Conservation (phyloP, 2,797 vertebrate species). For the Chloroceryle inda region DNA sequence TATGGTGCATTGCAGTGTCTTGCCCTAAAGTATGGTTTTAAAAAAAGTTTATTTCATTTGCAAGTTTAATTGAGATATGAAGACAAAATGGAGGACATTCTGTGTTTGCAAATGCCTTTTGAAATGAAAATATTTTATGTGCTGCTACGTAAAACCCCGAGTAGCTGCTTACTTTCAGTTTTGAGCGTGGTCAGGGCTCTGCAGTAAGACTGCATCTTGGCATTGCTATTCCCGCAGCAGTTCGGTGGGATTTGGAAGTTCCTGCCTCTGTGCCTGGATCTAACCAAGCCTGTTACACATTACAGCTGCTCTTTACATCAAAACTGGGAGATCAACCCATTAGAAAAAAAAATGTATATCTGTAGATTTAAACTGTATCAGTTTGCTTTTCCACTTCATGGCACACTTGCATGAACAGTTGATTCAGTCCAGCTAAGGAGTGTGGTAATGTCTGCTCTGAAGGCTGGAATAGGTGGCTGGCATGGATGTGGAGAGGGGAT, state of each 20-base stretch:
- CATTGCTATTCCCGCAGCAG: not conserved
- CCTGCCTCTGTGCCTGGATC: not conserved
- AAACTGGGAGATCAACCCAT: not conserved
- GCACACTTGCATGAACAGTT: not conserved
- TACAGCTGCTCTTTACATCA: not conserved
- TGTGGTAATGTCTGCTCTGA: not conserved
- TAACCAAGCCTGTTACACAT: not conserved
- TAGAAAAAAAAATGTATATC: not conserved
- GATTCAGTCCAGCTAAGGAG: not conserved
- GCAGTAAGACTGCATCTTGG: not conserved
- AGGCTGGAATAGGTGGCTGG: not conserved
- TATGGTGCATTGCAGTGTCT: not conserved
- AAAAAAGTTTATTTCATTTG: constrained; percentile 9
- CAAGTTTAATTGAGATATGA: not conserved
- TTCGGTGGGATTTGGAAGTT: not conserved
- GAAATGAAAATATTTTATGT: not conserved
- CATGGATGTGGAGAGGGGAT: not conserved
- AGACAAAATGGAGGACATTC: not conserved
- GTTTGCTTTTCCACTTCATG: not conserved
- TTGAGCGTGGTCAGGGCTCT: constrained; percentile 7
- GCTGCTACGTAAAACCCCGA: not conserved
- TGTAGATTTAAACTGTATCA: not conserved
- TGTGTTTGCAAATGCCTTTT: not conserved
- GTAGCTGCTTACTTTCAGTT: constrained; percentile 50
- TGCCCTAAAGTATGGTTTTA: not conserved